A percentile compares a stretch with the other conserved stretches of the same genome.
Conservation (phyloP, 2,113 vertebrate genomes). For the Rhizomys pruinosus region DNA sequence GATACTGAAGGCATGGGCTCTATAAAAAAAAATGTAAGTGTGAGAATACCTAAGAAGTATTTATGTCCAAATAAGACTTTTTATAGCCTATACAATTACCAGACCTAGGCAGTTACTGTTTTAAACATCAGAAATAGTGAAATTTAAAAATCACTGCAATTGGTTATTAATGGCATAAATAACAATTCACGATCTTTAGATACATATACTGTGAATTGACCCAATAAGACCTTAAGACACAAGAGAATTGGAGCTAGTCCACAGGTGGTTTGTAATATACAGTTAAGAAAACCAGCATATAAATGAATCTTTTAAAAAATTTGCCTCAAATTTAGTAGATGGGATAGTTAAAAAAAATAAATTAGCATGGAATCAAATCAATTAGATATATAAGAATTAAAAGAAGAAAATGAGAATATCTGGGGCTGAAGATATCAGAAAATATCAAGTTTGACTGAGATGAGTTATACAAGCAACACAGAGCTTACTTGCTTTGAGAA, state of each 20-base stretch:
- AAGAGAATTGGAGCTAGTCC: background rate
- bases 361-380: background rate
- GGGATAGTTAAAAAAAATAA: background rate
- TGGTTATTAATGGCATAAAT: background rate
- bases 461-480: background rate
- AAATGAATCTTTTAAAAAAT: background rate
- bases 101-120: no score
- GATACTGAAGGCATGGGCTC: background rate
- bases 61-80: no score
- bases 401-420: background rate
- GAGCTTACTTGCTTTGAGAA: background rate
- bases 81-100: background rate
- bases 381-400: background rate
- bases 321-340: background rate
- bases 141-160: background rate
- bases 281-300: no score
- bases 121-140: background rate
- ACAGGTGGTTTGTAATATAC: background rate
- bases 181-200: background rate
- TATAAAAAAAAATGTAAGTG: background rate
- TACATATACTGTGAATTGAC: background rate
- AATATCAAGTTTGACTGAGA: background rate
- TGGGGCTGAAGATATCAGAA: background rate
- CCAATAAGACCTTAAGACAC: background rate
- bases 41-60: background rate